Conservation (phyloP, 2,888 invertebrate genomes). For the Tolmerus cingulatus region DNA sequence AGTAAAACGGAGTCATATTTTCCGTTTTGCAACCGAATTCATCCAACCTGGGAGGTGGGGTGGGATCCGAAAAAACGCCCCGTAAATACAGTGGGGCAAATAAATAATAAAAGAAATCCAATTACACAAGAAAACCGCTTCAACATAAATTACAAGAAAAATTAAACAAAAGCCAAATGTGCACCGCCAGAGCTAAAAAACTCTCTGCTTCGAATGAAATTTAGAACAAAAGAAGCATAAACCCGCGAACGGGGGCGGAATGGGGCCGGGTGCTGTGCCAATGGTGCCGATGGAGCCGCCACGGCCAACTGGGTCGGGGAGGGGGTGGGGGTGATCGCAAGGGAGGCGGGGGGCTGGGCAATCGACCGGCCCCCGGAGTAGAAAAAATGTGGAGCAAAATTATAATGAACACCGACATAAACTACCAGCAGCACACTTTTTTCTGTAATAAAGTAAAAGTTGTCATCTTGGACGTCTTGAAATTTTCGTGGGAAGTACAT, state of each 20-base stretch:
- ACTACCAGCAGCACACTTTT: conserved; percentile 23
- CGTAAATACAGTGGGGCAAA: neutral
- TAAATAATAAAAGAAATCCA: conserved; percentile 48
- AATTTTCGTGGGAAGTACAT: neutral
- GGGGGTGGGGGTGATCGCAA: neutral
- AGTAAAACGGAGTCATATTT: neutral
- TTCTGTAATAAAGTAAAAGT: conserved; percentile 13
- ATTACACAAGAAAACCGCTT: conserved; percentile 51
- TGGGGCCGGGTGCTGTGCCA: neutral
- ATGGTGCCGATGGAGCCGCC: neutral
- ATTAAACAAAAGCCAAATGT: conserved; percentile 10
- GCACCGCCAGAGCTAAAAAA: neutral
- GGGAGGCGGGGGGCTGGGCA: neutral
- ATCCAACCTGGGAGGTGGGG: neutral
- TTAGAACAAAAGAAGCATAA: neutral
- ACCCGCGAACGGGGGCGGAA: neutral
- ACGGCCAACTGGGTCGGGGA: neutral
- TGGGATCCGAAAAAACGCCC: neutral
- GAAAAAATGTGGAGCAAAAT: neutral
- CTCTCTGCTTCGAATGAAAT: neutral
- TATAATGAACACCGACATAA: conserved; percentile 24
- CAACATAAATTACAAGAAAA: conserved; percentile 50
- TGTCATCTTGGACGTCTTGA: conserved; percentile 24
- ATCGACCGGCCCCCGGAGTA: neutral
- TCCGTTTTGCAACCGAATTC: neutral